phyloP scores from a whole-genome alignment of 30 jellyfish, hydroid and myxozoan genomes.

The Turritopsis dohrnii region DNA sequence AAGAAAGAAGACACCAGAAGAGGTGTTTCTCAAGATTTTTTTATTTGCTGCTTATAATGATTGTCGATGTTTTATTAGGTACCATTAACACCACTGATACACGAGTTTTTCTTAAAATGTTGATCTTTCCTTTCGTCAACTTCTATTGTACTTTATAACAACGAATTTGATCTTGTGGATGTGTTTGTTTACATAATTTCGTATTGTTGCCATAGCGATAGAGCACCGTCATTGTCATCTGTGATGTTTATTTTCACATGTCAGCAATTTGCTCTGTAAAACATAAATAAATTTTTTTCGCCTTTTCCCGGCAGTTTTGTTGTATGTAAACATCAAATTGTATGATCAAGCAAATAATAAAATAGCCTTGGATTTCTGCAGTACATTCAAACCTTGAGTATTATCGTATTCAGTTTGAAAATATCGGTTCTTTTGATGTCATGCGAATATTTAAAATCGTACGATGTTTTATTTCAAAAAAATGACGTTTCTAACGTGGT shows the following conservation, averaged over 20 bases:
- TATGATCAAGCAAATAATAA: background rate
- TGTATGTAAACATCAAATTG: background rate
- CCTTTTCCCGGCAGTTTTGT: background rate
- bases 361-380: no score
- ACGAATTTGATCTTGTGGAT: background rate
- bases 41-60: background rate
- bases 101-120: background rate
- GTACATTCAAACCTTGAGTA: background rate
- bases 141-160: background rate
- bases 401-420: background rate
- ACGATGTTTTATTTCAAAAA: background rate
- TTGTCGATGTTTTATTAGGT: background rate
- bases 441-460: background rate
- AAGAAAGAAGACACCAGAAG: background rate
- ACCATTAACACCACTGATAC: background rate
- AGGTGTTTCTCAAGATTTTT: background rate
- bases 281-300: background rate
- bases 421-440: background rate
- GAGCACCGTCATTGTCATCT: background rate
- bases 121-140: background rate
- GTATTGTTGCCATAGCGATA: background rate
- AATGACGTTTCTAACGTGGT: no score
- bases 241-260: background rate
- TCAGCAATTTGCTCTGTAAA: background rate
- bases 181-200: background rate